Evolutionary conservation across 1,140 invertebrate species (phyloP).

Genomic region (Sycophila sp.): DNA sequence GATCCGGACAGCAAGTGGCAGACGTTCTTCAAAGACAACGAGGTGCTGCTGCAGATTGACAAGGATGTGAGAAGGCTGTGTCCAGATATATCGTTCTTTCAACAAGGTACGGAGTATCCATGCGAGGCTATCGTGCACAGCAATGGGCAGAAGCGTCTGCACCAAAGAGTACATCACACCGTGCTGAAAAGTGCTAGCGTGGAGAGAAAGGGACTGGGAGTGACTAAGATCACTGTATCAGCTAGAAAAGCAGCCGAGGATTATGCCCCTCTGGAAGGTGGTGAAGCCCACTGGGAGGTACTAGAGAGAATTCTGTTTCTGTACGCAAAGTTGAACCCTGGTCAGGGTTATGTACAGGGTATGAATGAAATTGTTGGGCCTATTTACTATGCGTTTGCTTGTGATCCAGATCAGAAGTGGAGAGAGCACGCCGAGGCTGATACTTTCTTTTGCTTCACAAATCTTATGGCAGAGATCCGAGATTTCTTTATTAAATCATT

Average conservation of each 20-base stretch:
- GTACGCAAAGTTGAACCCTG: constrained; percentile 97
- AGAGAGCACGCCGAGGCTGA: constrained; percentile 95
- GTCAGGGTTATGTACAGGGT: constrained; percentile 97
- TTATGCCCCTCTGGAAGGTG: constrained; percentile 84
- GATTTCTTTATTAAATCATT: constrained; percentile 97
- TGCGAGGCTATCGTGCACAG: constrained; percentile 78
- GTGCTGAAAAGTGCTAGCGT: constrained; percentile 89
- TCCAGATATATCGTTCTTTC: constrained; percentile 97
- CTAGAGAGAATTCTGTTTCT: constrained; percentile 96
- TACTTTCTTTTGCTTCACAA: constrained; percentile 97
- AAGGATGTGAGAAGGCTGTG: constrained; percentile 94
- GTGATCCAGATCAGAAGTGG: constrained; percentile 83
- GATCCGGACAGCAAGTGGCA: constrained; percentile 95
- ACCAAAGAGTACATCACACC: constrained; percentile 87
- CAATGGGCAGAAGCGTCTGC: constrained; percentile 81
- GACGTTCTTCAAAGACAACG: constrained; percentile 95
- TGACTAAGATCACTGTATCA: constrained; percentile 80
- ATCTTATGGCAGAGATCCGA: constrained; percentile 95
- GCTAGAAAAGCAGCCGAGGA: constrained; percentile 78
- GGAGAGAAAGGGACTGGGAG: constrained; percentile 86
- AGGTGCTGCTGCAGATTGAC: constrained; percentile 95
- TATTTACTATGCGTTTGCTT: constrained; percentile 97
- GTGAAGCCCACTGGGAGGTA: constrained; percentile 96
- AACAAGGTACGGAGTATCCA: constrained; percentile 89
- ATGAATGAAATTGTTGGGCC: constrained; percentile 99